These are phyloP conservation scores for Eucidaris tribuloides DNA, from an alignment of 35 echinoderm and acorn worm species.

Conservation along the genomic window DNA sequence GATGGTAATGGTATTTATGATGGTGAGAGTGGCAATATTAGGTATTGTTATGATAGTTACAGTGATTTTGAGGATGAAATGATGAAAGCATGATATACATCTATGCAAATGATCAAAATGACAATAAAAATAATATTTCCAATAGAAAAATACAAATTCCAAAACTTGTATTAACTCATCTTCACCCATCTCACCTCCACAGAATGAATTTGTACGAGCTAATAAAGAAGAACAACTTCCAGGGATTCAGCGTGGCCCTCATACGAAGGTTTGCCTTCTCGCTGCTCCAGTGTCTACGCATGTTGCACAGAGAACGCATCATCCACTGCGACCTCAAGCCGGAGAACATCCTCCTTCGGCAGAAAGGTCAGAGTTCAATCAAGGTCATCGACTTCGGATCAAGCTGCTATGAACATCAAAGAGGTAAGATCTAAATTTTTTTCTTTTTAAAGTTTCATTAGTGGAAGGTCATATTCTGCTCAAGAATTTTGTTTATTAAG, in stretches of 20 bases:
- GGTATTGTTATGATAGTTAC: background rate
- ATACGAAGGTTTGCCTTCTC: conserved; percentile 86
- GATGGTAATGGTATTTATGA: background rate
- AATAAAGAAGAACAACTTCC: conserved; percentile 98
- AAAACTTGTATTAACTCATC: too few species aligned
- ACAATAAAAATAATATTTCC: too few species aligned
- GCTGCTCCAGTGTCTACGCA: conserved; percentile 66
- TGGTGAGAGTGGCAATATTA: background rate
- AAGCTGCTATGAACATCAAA: conserved; percentile 94
- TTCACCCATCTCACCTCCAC: background rate
- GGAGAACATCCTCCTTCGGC: conserved; percentile 85
- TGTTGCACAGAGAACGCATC: conserved; percentile 80
- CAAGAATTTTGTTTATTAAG: too few species aligned
- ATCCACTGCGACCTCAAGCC: conserved; percentile 96
- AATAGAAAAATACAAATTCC: too few species aligned
- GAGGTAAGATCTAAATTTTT: too few species aligned
- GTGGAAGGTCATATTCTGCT: too few species aligned
- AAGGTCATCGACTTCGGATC: conserved; percentile 97
- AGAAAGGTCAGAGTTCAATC: conserved; percentile 95
- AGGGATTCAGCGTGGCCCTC: conserved; percentile 88
- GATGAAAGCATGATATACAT: too few species aligned
- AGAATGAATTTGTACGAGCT: conserved; percentile 99
- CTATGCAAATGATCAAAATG: too few species aligned
- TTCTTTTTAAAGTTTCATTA: too few species aligned
- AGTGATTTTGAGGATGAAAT: background rate